phyloP scores from a whole-genome alignment of 2,888 invertebrate species.

The Argyresthia goedartella region DNA sequence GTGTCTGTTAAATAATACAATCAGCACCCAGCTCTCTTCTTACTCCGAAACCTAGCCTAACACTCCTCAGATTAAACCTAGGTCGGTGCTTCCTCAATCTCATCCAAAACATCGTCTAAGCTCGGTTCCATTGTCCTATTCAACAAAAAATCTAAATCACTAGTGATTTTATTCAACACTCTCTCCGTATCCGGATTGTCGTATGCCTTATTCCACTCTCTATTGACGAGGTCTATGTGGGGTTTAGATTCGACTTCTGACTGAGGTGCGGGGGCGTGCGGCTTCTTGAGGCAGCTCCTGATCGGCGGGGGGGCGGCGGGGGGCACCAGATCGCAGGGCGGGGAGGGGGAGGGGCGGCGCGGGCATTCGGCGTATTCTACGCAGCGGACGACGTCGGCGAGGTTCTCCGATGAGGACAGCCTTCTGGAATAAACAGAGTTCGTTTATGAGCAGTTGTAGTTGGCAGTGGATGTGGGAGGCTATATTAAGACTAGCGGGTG shows the following conservation, averaged over 20 bases:
- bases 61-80: slow-evolving; percentile 20
- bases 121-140: slow-evolving; percentile 70
- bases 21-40: too few relatives aligned
- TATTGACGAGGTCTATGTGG: slow-evolving; percentile 41
- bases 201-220: slow-evolving; percentile 49
- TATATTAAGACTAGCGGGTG: too few relatives aligned
- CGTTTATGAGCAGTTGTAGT: too few relatives aligned
- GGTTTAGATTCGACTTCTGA: slow-evolving; percentile 29
- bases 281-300: slow-evolving; percentile 58
- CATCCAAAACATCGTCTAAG: slow-evolving; percentile 29
- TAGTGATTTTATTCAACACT: slow-evolving; percentile 84
- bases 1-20: too few relatives aligned
- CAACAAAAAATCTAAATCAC: slow-evolving; percentile 84
- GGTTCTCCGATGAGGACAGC: slow-evolving; percentile 44
- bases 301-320: slow-evolving; percentile 30
- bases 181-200: slow-evolving; percentile 63
- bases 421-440: slow-evolving; percentile 22
- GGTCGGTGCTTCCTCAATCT: slow-evolving; percentile 53
- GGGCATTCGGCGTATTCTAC: slow-evolving; percentile 35
- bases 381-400: slow-evolving; percentile 61
- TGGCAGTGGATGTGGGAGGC: too few relatives aligned
- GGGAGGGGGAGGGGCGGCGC: slow-evolving; percentile 25
- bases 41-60: too few relatives aligned
- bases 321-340: slow-evolving; percentile 54
- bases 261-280: slow-evolving; percentile 46